phyloP scores from a whole-genome alignment of 2,113 vertebrate species.

The Nibea coibor region DNA sequence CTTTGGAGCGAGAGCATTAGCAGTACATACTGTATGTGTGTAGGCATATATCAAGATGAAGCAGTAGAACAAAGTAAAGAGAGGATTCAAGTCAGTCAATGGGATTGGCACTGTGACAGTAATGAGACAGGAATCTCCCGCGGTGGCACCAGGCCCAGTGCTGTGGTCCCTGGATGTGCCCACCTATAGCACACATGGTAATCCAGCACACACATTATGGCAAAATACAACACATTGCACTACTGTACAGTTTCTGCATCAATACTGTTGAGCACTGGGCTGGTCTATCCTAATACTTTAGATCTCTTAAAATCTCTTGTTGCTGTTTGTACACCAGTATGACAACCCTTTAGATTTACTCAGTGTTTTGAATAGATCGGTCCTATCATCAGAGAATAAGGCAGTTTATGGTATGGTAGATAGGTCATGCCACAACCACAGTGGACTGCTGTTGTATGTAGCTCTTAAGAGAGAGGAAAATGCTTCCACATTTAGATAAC shows the following conservation, averaged over 20 bases:
- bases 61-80: conserved; percentile 55
- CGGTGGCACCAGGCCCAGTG: conserved; percentile 45
- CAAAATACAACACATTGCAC: conserved; percentile 72
- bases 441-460: conserved; percentile 57
- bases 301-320: conserved; percentile 33
- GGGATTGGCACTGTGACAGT: conserved; percentile 75
- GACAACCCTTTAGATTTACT: conserved; percentile 22
- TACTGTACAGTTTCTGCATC: conserved; percentile 70
- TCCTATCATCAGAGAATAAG: conserved; percentile 67
- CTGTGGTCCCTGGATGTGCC: conserved; percentile 44
- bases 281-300: conserved; percentile 44
- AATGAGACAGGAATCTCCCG: conserved; percentile 56
- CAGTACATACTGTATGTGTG: conserved; percentile 54
- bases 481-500: conserved; percentile 44
- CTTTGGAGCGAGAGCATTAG: conserved; percentile 50
- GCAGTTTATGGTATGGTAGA: conserved; percentile 79
- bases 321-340: conserved; percentile 33
- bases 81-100: conserved; percentile 74
- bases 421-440: conserved; percentile 70
- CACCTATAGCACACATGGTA: conserved; percentile 70
- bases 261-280: conserved; percentile 51
- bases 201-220: conserved; percentile 74
- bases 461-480: conserved; percentile 55
- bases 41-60: conserved; percentile 63
- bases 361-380: conserved; percentile 41